Base-by-base conservation (phyloP, 2,113 vertebrate species). In the Corydoras maculifer region DNA sequence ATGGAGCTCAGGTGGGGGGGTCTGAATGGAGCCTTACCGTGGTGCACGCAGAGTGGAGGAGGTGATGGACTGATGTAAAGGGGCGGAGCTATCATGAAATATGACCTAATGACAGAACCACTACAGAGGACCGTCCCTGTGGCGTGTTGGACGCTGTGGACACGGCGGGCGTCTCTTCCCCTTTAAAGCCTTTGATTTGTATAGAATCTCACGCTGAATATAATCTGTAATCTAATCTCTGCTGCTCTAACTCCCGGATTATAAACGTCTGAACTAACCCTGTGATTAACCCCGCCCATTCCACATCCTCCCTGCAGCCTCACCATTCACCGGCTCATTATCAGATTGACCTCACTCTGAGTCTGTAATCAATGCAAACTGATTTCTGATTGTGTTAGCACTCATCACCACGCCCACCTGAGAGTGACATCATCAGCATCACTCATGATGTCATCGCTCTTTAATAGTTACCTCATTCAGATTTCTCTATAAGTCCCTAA, bases 161-260 rank as follows among this genome's bases (percentile, higher is more conserved):
- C 35, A 43, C 35, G 35, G 35, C 35, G 35, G 2, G 35, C 35
- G 4, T 4, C 35, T 43, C 35, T 13, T 58, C 64, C 78, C 18
- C 18, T 25, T 25, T 25, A 25, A 25, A 25, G 18, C 18, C 18
- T 25, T 25, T 25, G 76, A 43, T 76, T 77, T 78, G 58, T 77
- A 25, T 61, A 50, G 14, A 43, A 5, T 69, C 18, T 43, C 35
- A 43, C 35, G 35, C 35, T 43, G 35, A 43, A 43, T 43, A 43
- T 43, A 43, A 43, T 43, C 35, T 43, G 7, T 43, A 43, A 43
- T 43, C 4, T 43, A 43, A 73, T 69, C 31, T 31, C 66, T 76
- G 77, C 77, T 79, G 77, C 77, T 75, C 75, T 65, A 69, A 78
- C 55, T 64, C 53, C 11, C 64, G 68, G 43, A 75, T 48, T 68